Percentiles rank a stretch among this genome's conserved stretches.
Conservation (phyloP, 2,113 vertebrate species). For the Takifugu flavidus region DNA sequence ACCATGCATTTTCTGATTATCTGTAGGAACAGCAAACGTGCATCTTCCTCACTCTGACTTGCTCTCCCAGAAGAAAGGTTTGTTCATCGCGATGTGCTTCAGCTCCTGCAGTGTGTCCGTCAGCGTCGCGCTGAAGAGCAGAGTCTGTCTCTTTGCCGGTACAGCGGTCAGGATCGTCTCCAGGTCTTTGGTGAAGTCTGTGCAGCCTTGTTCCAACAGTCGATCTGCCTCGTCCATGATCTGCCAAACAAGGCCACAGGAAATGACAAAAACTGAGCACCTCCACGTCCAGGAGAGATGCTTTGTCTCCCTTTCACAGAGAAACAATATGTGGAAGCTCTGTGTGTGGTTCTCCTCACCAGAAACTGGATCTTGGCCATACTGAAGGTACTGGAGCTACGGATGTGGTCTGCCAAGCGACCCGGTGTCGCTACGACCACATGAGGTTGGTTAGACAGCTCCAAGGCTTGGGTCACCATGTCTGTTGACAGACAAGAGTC, state of each 20-base stretch:
- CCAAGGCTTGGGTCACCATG: constrained; percentile 87
- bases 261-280: not conserved
- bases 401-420: constrained; percentile 89
- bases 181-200: constrained; percentile 89
- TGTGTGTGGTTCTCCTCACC: constrained; percentile 64
- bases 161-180: constrained; percentile 81
- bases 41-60: constrained; percentile 78
- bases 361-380: constrained; percentile 84
- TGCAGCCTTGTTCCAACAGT: constrained; percentile 88
- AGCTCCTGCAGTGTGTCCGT: constrained; percentile 85
- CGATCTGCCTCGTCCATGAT: constrained; percentile 92
- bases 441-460: constrained; percentile 87
- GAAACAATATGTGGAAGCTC: not conserved
- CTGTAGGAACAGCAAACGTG: not conserved
- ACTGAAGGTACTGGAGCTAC: constrained; percentile 87
- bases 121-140: constrained; percentile 93
- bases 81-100: constrained; percentile 82
- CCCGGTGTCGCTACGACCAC: constrained; percentile 91
- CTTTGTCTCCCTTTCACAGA: not conserved
- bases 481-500: constrained; percentile 66
- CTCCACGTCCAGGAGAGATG: too few relatives aligned
- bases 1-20: too few relatives aligned
- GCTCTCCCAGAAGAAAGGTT: constrained; percentile 93
- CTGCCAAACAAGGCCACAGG: constrained; percentile 56
- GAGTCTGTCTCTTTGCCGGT: constrained; percentile 80